Conservation (phyloP, 2,113 vertebrate genomes). For the Thamnaconus septentrionalis region DNA sequence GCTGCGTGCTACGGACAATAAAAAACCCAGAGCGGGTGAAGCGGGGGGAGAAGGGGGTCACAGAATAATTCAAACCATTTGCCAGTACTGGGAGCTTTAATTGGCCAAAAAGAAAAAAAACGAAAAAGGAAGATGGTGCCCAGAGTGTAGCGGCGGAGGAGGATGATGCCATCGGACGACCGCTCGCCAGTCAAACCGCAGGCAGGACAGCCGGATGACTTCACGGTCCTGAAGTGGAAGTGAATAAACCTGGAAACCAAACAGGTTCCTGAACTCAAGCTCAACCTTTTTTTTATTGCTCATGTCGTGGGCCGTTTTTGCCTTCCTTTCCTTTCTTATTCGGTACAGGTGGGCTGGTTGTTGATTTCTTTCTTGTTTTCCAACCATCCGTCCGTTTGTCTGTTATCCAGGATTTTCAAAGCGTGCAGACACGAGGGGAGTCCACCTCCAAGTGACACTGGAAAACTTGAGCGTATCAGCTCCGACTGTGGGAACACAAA, state of each 20-base stretch:
- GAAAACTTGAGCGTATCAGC: slow-evolving; percentile 58
- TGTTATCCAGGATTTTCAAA: slow-evolving; percentile 13
- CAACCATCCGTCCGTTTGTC: background rate
- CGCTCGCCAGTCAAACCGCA: no score
- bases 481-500: slow-evolving; percentile 63
- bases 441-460: slow-evolving; percentile 45
- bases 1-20: slow-evolving; percentile 67
- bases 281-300: no score
- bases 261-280: no score
- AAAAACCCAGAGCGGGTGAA: slow-evolving; percentile 36
- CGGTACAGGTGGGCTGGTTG: slow-evolving; percentile 14
- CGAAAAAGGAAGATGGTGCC: no score
- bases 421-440: slow-evolving; percentile 27
- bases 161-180: no score
- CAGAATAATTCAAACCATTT: slow-evolving; percentile 73
- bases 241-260: no score
- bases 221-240: no score
- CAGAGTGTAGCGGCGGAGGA: no score
- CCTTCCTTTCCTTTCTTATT: no score
- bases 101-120: slow-evolving; percentile 2
- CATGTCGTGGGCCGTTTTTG: no score
- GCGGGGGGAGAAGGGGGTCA: slow-evolving; percentile 7
- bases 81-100: slow-evolving; percentile 42
- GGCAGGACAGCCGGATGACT: no score
- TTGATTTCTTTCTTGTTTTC: background rate